Base-by-base conservation (phyloP, 2,888 invertebrate species). In the Panzeria rudis region DNA sequence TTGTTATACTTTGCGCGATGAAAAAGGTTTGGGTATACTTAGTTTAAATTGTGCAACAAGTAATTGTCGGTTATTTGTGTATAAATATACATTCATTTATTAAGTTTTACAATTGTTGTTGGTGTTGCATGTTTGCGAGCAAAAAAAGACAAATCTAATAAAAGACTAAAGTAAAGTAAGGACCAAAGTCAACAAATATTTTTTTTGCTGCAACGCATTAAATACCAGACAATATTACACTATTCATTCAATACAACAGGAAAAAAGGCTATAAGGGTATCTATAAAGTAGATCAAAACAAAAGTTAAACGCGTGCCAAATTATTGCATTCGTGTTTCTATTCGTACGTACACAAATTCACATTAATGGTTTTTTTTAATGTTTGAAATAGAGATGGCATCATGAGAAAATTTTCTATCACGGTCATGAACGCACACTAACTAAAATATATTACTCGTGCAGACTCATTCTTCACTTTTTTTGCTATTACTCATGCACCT, bases 241-340 rank as follows among this genome's bases (percentile, higher is more conserved):
- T 44, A 61, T 50, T 77, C 41, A 71, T 68, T 72, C 66, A 29
- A 50, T 29, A 2, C 25, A 47, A 41, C n/a, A 66, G 61, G 20
- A 54, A 38, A 62, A 78, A 59, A 79, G 83, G 78, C 86, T 78
- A 64, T 68, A 85, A 85, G 84, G 85, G 77, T 87, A 87, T 86
- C 87, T 68, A 9, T 52, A 61, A 69, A 76, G 61, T 41, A 76
- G 81, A 87, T 87, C 87, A 84, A 72, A 68, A 85, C 78, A 81
- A 85, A 85, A 85, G 71, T 78, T 77, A 64, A 83, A 81, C 86
- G 86, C 87, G 86, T 87, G 86, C 87, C 87, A 87, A 85, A 77
- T 78, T 82, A 78, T 78, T 72, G 76, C 47, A 72, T 77, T 83
- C 76, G 82, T 83, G 82, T 73, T 47, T 7, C 50, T 47, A 59